Conservation (phyloP, 2,888 invertebrate genomes). For the Orthonevra nobilis region DNA sequence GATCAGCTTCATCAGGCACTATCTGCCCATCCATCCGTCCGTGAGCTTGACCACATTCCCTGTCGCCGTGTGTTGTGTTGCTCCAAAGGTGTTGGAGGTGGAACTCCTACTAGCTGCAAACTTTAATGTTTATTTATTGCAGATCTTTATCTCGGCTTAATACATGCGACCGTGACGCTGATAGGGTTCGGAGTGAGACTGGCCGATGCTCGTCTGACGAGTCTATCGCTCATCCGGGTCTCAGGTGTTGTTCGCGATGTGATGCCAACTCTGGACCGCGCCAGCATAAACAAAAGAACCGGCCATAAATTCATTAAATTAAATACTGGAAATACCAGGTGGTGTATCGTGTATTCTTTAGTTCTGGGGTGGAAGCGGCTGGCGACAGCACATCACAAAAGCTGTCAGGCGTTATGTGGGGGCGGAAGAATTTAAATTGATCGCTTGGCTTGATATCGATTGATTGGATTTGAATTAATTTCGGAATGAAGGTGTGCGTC, state of each 20-base stretch:
- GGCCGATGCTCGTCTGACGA: constrained; percentile 45
- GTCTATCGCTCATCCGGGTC: constrained; percentile 50
- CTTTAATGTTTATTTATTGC: constrained; percentile 69
- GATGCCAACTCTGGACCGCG: constrained; percentile 33
- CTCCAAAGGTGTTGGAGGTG: constrained; percentile 66
- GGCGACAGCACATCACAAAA: constrained; percentile 10
- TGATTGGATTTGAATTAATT: constrained; percentile 60
- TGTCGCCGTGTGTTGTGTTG: constrained; percentile 8
- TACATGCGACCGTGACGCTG: constrained; percentile 60
- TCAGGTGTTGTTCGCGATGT: too few relatives aligned
- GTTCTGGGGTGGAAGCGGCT: not conserved
- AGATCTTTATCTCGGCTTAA: constrained; percentile 66
- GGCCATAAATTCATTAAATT: constrained; percentile 58
- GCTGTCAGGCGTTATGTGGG: constrained; percentile 55
- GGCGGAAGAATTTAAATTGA: constrained; percentile 63
- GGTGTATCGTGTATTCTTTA: constrained; percentile 23
- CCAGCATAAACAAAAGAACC: constrained; percentile 50
- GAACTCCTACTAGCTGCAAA: constrained; percentile 66
- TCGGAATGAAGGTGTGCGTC: constrained; percentile 33
- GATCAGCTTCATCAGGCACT: constrained; percentile 50
- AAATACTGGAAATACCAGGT: constrained; percentile 69
- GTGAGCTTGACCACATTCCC: constrained; percentile 50
- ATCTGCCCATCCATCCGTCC: constrained; percentile 51
- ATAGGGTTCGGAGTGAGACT: constrained; percentile 26
- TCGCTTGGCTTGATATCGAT: constrained; percentile 43